Base-by-base conservation (phyloP, 2,113 vertebrate genomes). In the Psophia crepitans region DNA sequence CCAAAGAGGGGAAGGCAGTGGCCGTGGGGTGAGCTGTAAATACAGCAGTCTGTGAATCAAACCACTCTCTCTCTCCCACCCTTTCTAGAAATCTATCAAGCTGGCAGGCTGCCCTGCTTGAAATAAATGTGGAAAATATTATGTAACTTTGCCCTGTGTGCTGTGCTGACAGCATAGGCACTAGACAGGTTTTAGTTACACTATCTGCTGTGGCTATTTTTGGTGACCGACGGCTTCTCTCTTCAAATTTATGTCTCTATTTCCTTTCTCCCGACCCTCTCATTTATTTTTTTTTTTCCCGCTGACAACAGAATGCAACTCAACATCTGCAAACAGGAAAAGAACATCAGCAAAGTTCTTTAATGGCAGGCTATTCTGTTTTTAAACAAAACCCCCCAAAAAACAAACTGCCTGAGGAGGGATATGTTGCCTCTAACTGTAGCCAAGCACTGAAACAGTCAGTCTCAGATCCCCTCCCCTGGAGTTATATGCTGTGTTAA, bases 81-180 rank as follows among this genome's bases (percentile, higher is more conserved):
- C 83, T 93, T 90, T 91, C 94, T 90, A 92, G 91, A 96, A 96
- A 97, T 94, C 91, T 95, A 96, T 96, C 86, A 77, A 64, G 53
- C 95, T 97, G 95, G 95, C 94, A 93, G 75, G 71, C 85, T 89
- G 87, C 87, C 96, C 74, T 37, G 86, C 76, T 93, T 78, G 90
- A 96, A 96, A 96, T 94, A 96, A 94, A 96, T 94, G 84, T 96
- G 96, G 96, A 97, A 97, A 97, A 97, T 94, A 97, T 96, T 97
- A 96, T 97, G 96, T 95, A 96, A 96, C 66, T 78, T 91, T 71
- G 86, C 76, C 58, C 85, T 65, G 89, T 77, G 66, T 0, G 4
- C 73, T 69, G 76, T 0, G 4, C 91, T 87, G 58, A 87, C 78
- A 75, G 84, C 8, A 9, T 89, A 82, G 89, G 93, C 80, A 51